These are phyloP conservation scores for Notospermus geniculatus DNA, from an alignment of 1,140 invertebrate species.

Conservation along the genomic window DNA sequence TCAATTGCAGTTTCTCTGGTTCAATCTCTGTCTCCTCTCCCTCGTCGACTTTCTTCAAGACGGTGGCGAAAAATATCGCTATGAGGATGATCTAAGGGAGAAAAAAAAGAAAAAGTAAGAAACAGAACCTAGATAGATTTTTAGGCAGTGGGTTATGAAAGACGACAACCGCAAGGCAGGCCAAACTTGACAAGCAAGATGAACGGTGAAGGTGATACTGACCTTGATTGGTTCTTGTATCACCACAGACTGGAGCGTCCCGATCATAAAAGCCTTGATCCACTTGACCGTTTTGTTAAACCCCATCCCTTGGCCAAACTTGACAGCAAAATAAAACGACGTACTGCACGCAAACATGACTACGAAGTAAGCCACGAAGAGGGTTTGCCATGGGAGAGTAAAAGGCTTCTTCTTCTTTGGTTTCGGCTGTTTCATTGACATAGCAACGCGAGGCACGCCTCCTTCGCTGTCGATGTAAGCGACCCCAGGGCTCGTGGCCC, in stretches of 20 bases:
- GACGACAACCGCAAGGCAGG: too few species aligned
- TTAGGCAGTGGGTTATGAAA: too few species aligned
- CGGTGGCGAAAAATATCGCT: conserved; percentile 33
- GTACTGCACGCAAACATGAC: conserved; percentile 23
- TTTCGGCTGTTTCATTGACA: conserved; percentile 8
- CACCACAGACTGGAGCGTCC: conserved; percentile 31
- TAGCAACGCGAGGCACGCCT: background rate
- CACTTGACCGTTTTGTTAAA: conserved; percentile 29
- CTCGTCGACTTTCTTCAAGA: conserved; percentile 33
- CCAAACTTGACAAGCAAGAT: too few species aligned
- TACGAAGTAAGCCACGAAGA: conserved; percentile 28
- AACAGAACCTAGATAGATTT: too few species aligned
- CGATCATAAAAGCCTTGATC: conserved; percentile 34
- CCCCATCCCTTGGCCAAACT: conserved; percentile 32
- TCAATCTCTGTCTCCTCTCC: conserved; percentile 18
- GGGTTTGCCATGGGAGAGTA: conserved; percentile 29
- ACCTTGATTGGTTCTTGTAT: conserved; percentile 40
- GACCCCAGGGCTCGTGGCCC: background rate
- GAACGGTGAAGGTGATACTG: too few species aligned
- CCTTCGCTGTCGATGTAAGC: background rate
- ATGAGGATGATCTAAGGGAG: conserved; percentile 23
- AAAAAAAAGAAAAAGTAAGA: background rate
- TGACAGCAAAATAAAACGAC: conserved; percentile 28
- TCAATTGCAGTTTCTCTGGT: too few species aligned
- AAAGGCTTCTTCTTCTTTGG: conserved; percentile 25